phyloP scores from a whole-genome alignment of 1,140 invertebrate species.

The Calliopsis andreniformis region DNA sequence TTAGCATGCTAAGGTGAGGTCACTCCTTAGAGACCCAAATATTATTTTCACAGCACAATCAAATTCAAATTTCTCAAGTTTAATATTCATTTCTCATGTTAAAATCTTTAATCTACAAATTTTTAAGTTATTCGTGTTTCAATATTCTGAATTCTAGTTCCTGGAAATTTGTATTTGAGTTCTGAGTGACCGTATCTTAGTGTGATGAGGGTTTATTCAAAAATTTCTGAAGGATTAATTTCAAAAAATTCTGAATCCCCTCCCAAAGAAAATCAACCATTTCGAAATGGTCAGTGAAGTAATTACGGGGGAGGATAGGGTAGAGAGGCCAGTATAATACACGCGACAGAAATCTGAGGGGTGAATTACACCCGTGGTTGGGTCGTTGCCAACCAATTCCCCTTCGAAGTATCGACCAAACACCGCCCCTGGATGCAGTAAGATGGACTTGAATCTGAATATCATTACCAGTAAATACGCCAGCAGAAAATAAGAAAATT shows the following conservation, averaged over 20 bases:
- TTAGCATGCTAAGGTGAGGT: too few species aligned
- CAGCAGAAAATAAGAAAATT: background rate
- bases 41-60: too few species aligned
- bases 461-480: constrained; percentile 32
- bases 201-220: too few species aligned
- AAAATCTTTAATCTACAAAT: too few species aligned
- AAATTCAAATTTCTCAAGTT: too few species aligned
- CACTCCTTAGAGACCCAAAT: too few species aligned
- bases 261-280: background rate
- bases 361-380: constrained; percentile 56
- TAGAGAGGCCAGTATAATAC: constrained; percentile 21
- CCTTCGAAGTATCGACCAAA: constrained; percentile 73
- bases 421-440: constrained; percentile 55
- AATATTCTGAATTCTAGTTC: too few species aligned
- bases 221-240: background rate
- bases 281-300: constrained; percentile 22
- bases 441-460: constrained; percentile 59
- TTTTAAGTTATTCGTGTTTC: too few species aligned
- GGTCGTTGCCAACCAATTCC: constrained; percentile 70
- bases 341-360: constrained; percentile 51
- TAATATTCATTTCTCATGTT: too few species aligned
- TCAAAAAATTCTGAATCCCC: background rate
- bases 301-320: background rate
- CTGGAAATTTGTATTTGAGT: too few species aligned
- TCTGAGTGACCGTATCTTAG: too few species aligned